Percentiles rank a stretch among this genome's conserved stretches.
Evolutionary conservation across 2,888 invertebrate genomes (phyloP).

Genomic region (Lepeophtheirus nordmannii): DNA sequence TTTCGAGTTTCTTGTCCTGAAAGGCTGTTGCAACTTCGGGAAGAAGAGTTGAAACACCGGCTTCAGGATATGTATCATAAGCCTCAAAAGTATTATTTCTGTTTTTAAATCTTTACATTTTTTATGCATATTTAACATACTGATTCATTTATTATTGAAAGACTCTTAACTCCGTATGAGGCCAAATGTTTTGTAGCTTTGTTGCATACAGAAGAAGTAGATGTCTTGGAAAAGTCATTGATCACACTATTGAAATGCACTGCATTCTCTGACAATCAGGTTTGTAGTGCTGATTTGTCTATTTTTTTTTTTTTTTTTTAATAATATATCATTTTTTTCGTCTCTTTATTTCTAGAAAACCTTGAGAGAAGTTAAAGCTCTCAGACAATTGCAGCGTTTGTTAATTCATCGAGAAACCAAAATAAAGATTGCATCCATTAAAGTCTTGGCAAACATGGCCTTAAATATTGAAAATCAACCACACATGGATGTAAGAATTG

Average conservation of each 20-base stretch:
- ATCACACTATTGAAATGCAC: slow-evolving; percentile 40
- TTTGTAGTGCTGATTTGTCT: slow-evolving; percentile 27
- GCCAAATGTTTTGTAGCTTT: slow-evolving; percentile 38
- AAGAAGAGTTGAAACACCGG: neutral
- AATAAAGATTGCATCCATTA: slow-evolving; percentile 36
- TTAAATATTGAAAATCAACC: slow-evolving; percentile 40
- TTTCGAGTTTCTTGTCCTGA: neutral
- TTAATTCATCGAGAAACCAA: slow-evolving; percentile 35
- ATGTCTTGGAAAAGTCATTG: slow-evolving; percentile 38
- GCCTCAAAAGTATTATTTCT: neutral
- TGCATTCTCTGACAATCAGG: slow-evolving; percentile 40
- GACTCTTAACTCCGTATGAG: slow-evolving; percentile 36
- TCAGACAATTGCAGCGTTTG: slow-evolving; percentile 36
- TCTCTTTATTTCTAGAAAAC: slow-evolving; percentile 34
- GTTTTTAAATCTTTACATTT: neutral
- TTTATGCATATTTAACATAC: too few relatives aligned
- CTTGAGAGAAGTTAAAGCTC: slow-evolving; percentile 39
- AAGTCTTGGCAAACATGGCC: slow-evolving; percentile 41
- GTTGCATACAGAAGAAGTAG: slow-evolving; percentile 38
- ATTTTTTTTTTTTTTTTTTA: neutral
- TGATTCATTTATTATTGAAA: slow-evolving; percentile 27
- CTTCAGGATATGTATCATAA: neutral
- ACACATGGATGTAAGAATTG: slow-evolving; percentile 37
- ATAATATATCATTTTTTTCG: slow-evolving; percentile 1
- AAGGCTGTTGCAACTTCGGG: neutral